phyloP scores from a whole-genome alignment of 2,888 invertebrate species.

The Dorcus hopei region DNA sequence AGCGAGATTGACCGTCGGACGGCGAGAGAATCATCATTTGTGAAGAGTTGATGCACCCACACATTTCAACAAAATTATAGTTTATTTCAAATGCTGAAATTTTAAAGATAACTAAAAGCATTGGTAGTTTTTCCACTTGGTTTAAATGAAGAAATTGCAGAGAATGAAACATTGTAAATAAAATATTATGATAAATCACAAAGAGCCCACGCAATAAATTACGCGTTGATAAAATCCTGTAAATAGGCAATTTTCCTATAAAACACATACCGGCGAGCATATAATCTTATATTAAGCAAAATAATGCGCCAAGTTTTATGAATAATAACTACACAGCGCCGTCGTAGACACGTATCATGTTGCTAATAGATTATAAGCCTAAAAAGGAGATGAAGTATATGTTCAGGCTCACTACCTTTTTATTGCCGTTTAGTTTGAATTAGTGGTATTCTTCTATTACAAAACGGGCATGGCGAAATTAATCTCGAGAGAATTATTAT shows the following conservation, averaged over 20 bases:
- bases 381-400: constrained; percentile 1
- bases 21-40: too few species aligned
- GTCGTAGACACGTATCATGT: constrained; percentile 4
- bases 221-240: neutral
- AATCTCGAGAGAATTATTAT: constrained; percentile 12
- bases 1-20: too few species aligned
- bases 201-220: neutral
- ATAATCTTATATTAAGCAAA: constrained; percentile 2
- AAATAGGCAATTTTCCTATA: neutral
- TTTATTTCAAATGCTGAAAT: too few species aligned
- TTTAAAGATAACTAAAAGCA: too few species aligned
- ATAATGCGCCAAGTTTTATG: constrained; percentile 12
- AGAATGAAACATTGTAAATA: too few species aligned
- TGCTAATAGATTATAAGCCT: constrained; percentile 9
- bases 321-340: constrained; percentile 7
- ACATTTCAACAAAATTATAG: too few species aligned
- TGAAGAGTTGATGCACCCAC: too few species aligned
- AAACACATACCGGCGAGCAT: neutral
- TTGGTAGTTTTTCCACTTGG: too few species aligned
- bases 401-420: neutral
- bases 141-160: too few species aligned
- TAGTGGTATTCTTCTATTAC: constrained; percentile 7
- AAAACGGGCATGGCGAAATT: constrained; percentile 6
- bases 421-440: constrained; percentile 7
- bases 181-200: too few species aligned